Evolutionary conservation across 2,797 vertebrate species (phyloP).

Genomic region (Megalops cyprinoides): DNA sequence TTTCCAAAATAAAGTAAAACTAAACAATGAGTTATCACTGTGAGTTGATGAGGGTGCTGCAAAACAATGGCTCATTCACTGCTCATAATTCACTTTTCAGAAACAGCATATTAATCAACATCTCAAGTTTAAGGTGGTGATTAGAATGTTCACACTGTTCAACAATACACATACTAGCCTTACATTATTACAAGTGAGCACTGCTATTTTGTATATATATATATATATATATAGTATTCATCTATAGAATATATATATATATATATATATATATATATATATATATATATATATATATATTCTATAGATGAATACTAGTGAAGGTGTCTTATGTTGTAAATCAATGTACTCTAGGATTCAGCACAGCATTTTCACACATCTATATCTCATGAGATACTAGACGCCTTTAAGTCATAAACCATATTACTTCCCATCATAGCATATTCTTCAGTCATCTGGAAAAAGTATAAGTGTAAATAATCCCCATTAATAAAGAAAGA

Average conservation of each 20-base stretch:
- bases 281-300: too few relatives aligned
- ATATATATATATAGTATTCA: too few relatives aligned
- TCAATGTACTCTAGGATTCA: neutral
- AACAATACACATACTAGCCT: too few relatives aligned
- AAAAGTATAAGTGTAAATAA: neutral
- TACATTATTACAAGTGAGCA: too few relatives aligned
- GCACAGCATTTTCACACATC: too few relatives aligned
- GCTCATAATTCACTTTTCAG: neutral
- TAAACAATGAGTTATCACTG: conserved; percentile 66
- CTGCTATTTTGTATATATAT: too few relatives aligned
- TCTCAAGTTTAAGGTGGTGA: too few relatives aligned
- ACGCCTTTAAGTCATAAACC: neutral
- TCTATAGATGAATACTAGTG: neutral
- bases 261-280: too few relatives aligned
- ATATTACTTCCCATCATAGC: neutral
- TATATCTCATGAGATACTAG: neutral
- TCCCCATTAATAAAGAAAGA: too few relatives aligned
- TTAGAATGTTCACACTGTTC: too few relatives aligned
- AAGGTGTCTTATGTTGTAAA: neutral
- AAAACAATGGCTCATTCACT: neutral
- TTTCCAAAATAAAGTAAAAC: conserved; percentile 51
- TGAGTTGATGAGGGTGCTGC: neutral
- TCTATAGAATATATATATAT: too few relatives aligned
- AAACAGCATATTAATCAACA: neutral
- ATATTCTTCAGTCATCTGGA: neutral